Percentiles rank a stretch among this genome's conserved stretches.
These are phyloP conservation scores for Halichoerus grypus DNA, from an alignment of 2,113 vertebrate species.

Conservation along the genomic window DNA sequence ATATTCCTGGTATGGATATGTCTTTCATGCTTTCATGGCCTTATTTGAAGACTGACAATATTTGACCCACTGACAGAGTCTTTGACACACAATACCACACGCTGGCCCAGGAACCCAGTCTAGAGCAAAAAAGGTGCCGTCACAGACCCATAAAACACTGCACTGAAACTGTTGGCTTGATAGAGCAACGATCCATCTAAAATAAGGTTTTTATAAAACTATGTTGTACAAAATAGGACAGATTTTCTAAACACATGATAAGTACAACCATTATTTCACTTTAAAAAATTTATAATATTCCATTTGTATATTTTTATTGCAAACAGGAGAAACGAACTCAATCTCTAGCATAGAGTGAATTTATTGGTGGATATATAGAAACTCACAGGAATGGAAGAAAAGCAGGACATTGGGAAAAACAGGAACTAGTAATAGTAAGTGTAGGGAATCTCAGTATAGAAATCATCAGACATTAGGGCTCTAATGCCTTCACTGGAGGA, in stretches of 20 bases:
- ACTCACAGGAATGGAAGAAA: not conserved
- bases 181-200: not conserved
- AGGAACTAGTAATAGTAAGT: not conserved
- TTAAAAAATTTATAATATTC: not conserved
- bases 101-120: not conserved
- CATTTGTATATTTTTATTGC: not conserved
- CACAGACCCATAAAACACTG: not conserved
- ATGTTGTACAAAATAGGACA: not conserved
- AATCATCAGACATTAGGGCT: not conserved
- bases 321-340: not conserved
- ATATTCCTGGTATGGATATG: not conserved
- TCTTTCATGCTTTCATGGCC: not conserved
- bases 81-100: not conserved
- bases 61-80: not conserved
- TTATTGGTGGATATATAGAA: not conserved
- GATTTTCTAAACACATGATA: not conserved
- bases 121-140: not conserved
- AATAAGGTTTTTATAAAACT: not conserved
- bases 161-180: not conserved
- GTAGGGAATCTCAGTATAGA: not conserved
- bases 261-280: not conserved
- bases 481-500: not conserved
- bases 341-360: not conserved
- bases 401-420: not conserved
- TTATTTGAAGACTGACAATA: not conserved